phyloP scores from a whole-genome alignment of 2,888 invertebrate genomes.

The Dasysyrphus albostriatus region DNA sequence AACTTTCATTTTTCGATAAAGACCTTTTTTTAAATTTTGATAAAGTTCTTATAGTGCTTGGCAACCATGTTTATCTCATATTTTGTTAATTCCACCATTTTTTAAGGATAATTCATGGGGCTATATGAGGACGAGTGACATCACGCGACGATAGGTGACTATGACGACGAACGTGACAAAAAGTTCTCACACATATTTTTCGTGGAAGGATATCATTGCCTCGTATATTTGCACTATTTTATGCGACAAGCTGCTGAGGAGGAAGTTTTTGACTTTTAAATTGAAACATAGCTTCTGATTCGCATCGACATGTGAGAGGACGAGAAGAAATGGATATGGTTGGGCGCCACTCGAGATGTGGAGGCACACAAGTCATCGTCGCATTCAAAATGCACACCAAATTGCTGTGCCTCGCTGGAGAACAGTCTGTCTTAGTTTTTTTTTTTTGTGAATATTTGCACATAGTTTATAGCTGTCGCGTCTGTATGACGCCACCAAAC shows the following conservation, averaged over 20 bases:
- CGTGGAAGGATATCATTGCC: conserved; percentile 46
- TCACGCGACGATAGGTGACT: conserved; percentile 10
- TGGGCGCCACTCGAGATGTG: conserved; percentile 30
- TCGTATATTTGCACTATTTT: conserved; percentile 57
- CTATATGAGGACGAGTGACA: conserved; percentile 15
- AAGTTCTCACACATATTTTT: conserved; percentile 57
- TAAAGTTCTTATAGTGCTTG: neutral
- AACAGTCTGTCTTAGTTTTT: conserved; percentile 2
- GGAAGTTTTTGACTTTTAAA: conserved; percentile 74
- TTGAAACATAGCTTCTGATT: conserved; percentile 74
- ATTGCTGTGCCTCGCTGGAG: conserved; percentile 35
- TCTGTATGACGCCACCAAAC: conserved; percentile 52
- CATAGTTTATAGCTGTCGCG: conserved; percentile 67
- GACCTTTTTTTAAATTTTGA: neutral
- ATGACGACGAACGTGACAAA: conserved; percentile 67
- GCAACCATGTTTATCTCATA: neutral
- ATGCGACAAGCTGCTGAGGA: conserved; percentile 56
- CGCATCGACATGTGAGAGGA: conserved; percentile 61
- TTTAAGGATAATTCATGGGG: conserved; percentile 55
- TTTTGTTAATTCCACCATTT: conserved; percentile 23
- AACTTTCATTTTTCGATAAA: too few species aligned
- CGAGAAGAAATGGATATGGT: conserved; percentile 55
- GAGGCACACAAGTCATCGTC: conserved; percentile 36
- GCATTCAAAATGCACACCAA: conserved; percentile 64
- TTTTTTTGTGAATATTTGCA: conserved; percentile 60